Evolutionary conservation across 2,113 vertebrate genomes (phyloP).

Genomic region (Crocuta crocuta): DNA sequence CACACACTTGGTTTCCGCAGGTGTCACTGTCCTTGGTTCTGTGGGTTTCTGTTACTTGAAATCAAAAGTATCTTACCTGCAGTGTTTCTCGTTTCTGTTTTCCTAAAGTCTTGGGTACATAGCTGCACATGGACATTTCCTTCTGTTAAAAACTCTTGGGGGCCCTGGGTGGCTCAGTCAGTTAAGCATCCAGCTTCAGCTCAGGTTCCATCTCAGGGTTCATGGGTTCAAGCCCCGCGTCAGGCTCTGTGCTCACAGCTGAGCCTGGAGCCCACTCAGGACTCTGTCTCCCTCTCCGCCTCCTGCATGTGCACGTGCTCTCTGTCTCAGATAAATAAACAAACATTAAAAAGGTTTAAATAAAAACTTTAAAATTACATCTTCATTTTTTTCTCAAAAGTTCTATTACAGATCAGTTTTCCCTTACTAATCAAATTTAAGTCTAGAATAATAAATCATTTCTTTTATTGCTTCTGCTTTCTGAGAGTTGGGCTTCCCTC

Average conservation of each 20-base stretch:
- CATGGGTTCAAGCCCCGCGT: too few relatives aligned
- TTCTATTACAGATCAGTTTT: not conserved
- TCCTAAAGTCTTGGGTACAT: not conserved
- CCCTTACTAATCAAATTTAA: not conserved
- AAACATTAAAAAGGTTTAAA: too few relatives aligned
- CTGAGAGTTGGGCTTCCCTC: not conserved
- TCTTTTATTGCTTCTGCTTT: not conserved
- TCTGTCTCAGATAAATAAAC: too few relatives aligned
- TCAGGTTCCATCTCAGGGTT: too few relatives aligned
- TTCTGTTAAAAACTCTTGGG: not conserved
- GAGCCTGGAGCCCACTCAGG: too few relatives aligned
- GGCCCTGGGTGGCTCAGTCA: too few relatives aligned
- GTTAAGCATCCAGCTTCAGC: too few relatives aligned
- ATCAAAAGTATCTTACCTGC: not conserved
- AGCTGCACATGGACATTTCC: not conserved
- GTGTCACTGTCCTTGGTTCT: not conserved
- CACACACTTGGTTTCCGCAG: not conserved
- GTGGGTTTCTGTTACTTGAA: not conserved
- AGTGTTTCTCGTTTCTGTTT: not conserved
- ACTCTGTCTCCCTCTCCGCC: too few relatives aligned
- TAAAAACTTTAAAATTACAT: not conserved
- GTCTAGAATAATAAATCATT: not conserved
- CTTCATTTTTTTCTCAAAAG: not conserved
- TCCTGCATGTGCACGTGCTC: too few relatives aligned
- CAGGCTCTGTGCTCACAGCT: too few relatives aligned